These are phyloP conservation scores for Tachina grossa DNA, from an alignment of 2,888 invertebrate species.

Conservation along the genomic window DNA sequence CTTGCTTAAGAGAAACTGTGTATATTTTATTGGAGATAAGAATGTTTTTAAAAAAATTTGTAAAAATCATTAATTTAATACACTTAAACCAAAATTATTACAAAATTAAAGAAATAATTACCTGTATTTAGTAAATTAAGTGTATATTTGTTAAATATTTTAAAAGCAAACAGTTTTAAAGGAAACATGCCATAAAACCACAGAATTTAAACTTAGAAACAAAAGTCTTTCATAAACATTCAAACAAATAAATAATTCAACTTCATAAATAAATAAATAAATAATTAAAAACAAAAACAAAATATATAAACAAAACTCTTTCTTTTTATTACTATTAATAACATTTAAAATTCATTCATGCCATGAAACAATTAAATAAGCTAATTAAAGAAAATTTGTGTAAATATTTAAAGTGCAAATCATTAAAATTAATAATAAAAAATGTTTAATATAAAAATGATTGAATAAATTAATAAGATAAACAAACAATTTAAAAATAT, in stretches of 20 bases:
- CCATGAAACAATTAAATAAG: conserved; percentile 17
- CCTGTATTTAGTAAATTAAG: conserved; percentile 67
- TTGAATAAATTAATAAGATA: conserved; percentile 17
- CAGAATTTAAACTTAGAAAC: conserved; percentile 50
- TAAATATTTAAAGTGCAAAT: conserved; percentile 58
- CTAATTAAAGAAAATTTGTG: conserved; percentile 56
- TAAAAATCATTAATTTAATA: conserved; percentile 26
- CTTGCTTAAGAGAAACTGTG: conserved; percentile 20
- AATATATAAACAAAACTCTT: conserved; percentile 14
- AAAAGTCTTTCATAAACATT: conserved; percentile 53
- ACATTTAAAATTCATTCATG: conserved; percentile 21
- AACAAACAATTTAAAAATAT: conserved; percentile 43
- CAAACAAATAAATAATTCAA: conserved; percentile 12
- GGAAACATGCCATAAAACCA: conserved; percentile 52
- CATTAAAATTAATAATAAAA: conserved; percentile 29
- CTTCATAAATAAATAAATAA: conserved; percentile 2
- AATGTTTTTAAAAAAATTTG: conserved; percentile 28
- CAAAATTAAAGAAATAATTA: conserved; percentile 48
- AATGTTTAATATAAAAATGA: conserved; percentile 6
- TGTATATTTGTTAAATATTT: conserved; percentile 67
- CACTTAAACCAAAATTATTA: conserved; percentile 23
- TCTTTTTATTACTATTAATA: conserved; percentile 37
- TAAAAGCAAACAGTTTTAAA: conserved; percentile 32
- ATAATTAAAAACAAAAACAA: background rate
- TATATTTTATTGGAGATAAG: conserved; percentile 3